Conservation (phyloP, 2,888 invertebrate genomes). For the Meliscaeva auricollis region DNA sequence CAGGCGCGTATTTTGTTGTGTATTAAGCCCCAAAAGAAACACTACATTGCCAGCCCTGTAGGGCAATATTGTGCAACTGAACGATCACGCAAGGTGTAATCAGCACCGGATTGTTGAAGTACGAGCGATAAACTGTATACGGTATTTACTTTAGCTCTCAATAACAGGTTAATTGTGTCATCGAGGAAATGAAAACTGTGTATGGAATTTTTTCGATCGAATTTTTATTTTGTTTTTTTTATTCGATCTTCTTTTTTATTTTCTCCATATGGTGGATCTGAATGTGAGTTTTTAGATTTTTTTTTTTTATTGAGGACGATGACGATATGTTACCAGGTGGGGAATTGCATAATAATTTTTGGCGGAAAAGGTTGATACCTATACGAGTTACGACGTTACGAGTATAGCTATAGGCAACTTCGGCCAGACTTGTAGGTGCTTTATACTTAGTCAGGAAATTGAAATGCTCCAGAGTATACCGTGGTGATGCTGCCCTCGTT, state of each 20-base stretch:
- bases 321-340: background rate
- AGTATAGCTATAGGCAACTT: too few relatives aligned
- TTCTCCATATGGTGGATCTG: background rate
- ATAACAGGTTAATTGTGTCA: conserved; percentile 76
- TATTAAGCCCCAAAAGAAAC: background rate
- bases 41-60: conserved; percentile 42
- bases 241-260: conserved; percentile 14
- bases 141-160: conserved; percentile 70
- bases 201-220: conserved; percentile 61
- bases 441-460: conserved; percentile 38
- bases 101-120: conserved; percentile 39
- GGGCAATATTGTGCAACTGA: conserved; percentile 64
- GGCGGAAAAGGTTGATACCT: background rate
- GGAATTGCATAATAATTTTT: conserved; percentile 48
- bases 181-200: conserved; percentile 70
- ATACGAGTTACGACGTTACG: background rate
- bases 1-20: conserved; percentile 19
- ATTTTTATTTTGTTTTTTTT: conserved; percentile 8
- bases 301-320: too few relatives aligned
- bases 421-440: background rate
- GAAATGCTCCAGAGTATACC: conserved; percentile 14
- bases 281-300: conserved; percentile 40
- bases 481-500: conserved; percentile 47
- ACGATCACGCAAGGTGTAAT: conserved; percentile 62
- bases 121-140: conserved; percentile 58